Percentiles rank a stretch among this genome's conserved stretches.
These are phyloP conservation scores for Cheirogaleus major DNA, from an alignment of 2,797 vertebrate species.

Conservation along the genomic window DNA sequence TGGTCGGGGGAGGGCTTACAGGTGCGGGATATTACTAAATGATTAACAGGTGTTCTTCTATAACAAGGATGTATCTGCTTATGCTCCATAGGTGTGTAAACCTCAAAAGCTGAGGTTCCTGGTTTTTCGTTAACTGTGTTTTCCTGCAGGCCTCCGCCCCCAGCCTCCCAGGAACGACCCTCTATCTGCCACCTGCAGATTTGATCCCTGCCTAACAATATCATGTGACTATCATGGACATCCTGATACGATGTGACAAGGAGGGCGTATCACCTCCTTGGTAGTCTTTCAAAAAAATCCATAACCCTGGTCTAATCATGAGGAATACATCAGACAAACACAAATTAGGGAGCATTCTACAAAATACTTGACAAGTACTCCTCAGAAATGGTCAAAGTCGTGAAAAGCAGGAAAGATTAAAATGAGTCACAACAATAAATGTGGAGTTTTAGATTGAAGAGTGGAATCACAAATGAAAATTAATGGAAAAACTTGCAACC, in stretches of 20 bases:
- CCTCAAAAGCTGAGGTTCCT: too few species aligned
- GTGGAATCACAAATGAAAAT: not conserved
- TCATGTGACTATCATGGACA: too few species aligned
- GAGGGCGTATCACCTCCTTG: rapidly evolving
- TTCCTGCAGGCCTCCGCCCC: too few species aligned
- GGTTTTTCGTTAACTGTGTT: too few species aligned
- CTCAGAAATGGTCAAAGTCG: not conserved
- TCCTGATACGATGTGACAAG: not conserved
- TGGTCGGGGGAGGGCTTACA: too few species aligned
- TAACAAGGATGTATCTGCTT: too few species aligned
- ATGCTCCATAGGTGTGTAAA: too few species aligned
- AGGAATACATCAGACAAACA: not conserved
- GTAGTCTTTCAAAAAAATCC: not conserved
- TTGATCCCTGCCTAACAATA: too few species aligned
- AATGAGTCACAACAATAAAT: not conserved
- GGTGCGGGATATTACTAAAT: too few species aligned
- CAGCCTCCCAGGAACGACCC: too few species aligned
- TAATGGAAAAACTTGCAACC: not conserved
- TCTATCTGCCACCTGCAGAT: too few species aligned
- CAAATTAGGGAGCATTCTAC: not conserved
- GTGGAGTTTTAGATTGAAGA: not conserved
- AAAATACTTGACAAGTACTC: not conserved
- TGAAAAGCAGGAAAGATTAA: not conserved
- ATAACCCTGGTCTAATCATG: rapidly evolving
- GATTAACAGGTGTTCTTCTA: too few species aligned